Conservation (phyloP, 2,888 invertebrate genomes). For the Caenorhabditis becei region DNA sequence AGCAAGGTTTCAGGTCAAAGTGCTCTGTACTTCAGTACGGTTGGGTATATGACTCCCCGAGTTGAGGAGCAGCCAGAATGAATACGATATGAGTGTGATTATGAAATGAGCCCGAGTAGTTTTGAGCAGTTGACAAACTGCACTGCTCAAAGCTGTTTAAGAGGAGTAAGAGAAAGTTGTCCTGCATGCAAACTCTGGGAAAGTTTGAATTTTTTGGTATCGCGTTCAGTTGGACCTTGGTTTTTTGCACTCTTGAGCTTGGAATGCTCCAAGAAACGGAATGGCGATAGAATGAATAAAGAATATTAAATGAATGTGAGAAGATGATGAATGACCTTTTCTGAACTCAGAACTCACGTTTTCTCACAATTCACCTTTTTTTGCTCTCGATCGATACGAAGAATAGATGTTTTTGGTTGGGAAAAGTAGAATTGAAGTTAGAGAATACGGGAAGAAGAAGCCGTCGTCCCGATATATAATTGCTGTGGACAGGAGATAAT, state of each 20-base stretch:
- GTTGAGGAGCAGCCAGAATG: too few species aligned
- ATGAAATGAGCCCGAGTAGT: too few species aligned
- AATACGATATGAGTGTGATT: too few species aligned
- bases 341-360: background rate
- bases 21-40: too few species aligned
- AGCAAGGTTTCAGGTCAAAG: too few species aligned
- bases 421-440: background rate
- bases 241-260: background rate
- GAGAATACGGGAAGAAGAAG: constrained; percentile 9
- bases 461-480: constrained; percentile 14
- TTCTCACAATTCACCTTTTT: background rate
- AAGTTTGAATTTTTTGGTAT: too few species aligned
- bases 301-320: background rate
- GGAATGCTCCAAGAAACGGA: background rate
- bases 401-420: background rate
- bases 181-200: too few species aligned
- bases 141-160: too few species aligned
- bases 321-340: constrained; percentile 9
- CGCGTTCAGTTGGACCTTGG: too few species aligned
- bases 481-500: constrained; percentile 21
- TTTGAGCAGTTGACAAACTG: too few species aligned
- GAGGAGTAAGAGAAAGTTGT: too few species aligned
- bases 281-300: background rate
- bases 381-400: background rate
- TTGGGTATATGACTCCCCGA: too few species aligned